Evolutionary conservation across 2,888 invertebrate species (phyloP), one percentile per base, ranked within the genome.

Genomic region (Acleris cristana): DNA sequence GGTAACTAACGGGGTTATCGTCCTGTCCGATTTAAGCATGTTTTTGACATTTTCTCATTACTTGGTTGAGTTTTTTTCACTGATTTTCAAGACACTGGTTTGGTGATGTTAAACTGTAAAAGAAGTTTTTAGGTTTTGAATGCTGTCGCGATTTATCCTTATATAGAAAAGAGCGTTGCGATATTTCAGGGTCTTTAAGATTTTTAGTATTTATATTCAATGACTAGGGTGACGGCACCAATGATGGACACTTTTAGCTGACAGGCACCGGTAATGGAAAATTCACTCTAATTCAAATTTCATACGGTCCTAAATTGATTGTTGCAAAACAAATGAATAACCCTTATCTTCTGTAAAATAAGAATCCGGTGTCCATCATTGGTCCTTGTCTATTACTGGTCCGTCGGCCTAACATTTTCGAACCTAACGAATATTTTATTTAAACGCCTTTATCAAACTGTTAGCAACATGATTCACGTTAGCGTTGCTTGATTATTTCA

Each of bases 21-120:
- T 89, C 89, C 91, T 90, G 91, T 92, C 90, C 92, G 87, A 73
- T 79, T 79, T 78, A 82, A 79, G 78, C 88, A 88, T 84, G 74
- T 67, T 56, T 61, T 79, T 77, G 76, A 76, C 83, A 83, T 86
- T 79, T 85, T 88, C 79, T 84, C 87, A 85, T 83, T 76, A 80
- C 81, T 78, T 61, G 70, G 62, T 71, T 72, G 60, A 71, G 71
- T 64, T 67, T 64, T 71, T 71, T 69, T 61, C 71, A 72, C 74
- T 76, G 69, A 69, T 72, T 78, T 73, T 40, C 14, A 40, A 74
- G 69, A 71, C 79, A 79, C 79, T 81, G 72, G 73, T 73, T 68
- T 66, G 72, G 18, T 30, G 30, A 65, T 77, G 76, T 69, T 57
- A 55, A 67, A 69, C 72, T 72, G 69, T 59, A 40, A 53, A 59